phyloP scores from a whole-genome alignment of 2,113 vertebrate species.

The Synodontis membranacea region DNA sequence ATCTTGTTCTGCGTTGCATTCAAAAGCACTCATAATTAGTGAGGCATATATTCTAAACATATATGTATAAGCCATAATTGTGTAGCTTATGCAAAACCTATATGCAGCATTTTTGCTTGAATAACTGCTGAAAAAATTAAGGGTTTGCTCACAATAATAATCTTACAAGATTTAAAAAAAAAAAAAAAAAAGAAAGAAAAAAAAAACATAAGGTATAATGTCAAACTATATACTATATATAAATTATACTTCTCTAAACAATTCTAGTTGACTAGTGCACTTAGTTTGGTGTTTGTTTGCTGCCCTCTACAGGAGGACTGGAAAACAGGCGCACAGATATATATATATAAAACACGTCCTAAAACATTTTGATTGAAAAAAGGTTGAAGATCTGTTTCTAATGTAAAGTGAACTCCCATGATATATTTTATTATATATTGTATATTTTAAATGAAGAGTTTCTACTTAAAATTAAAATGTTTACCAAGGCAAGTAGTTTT shows the following conservation, averaged over 20 bases:
- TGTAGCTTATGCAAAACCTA: not conserved
- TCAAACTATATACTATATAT: not conserved
- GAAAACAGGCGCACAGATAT: not conserved
- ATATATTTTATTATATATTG: no score
- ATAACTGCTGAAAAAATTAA: not conserved
- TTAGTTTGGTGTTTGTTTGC: not conserved
- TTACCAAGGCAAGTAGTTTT: not conserved
- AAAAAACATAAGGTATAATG: not conserved
- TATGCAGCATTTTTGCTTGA: not conserved
- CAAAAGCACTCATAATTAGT: not conserved
- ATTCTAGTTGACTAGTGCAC: not conserved
- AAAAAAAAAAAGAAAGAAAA: no score
- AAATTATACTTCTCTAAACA: not conserved
- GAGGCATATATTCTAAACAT: not conserved
- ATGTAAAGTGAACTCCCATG: not conserved
- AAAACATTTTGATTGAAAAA: not conserved
- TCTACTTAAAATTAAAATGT: not conserved
- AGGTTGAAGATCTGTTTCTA: not conserved
- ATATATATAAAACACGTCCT: no score
- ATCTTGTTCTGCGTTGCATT: not conserved
- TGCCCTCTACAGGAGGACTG: slow-evolving; percentile 7
- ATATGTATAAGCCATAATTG: no score
- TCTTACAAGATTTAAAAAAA: not conserved
- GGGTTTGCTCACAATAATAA: not conserved
- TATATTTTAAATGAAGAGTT: not conserved